A percentile compares a stretch with the other conserved stretches of the same genome.
These are phyloP conservation scores for Mesitornis unicolor DNA, from an alignment of 2,113 vertebrate genomes.

Conservation along the genomic window DNA sequence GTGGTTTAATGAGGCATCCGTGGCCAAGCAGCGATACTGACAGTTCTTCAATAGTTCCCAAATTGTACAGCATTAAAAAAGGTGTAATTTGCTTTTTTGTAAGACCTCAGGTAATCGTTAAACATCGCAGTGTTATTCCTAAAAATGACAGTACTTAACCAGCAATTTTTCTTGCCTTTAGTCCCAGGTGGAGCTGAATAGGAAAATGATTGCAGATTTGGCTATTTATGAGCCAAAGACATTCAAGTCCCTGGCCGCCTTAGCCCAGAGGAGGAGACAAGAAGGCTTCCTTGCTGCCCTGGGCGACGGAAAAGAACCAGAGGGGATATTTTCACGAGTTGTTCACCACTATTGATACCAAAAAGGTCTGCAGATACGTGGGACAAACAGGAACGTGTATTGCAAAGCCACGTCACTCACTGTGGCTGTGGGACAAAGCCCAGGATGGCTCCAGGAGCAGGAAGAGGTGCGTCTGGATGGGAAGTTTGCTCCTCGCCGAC, in stretches of 20 bases:
- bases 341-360: constrained; percentile 71
- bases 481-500: rapidly evolving
- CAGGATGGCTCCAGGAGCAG: neutral
- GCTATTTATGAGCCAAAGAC: constrained; percentile 91
- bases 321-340: constrained; percentile 88
- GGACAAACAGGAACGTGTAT: neutral
- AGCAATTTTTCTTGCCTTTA: neutral
- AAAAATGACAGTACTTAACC: neutral
- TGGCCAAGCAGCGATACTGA: neutral
- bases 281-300: constrained; percentile 87
- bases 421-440: neutral
- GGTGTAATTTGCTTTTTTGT: neutral
- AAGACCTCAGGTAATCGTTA: neutral
- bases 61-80: neutral
- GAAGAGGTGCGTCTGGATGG: rapidly evolving
- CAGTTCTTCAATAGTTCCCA: neutral
- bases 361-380: rapidly evolving
- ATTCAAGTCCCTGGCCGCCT: constrained; percentile 85
- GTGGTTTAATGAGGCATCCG: neutral
- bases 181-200: constrained; percentile 90
- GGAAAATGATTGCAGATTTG: constrained; percentile 85
- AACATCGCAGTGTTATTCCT: neutral
- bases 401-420: rapidly evolving
- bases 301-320: constrained; percentile 85
- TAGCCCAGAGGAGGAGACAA: constrained; percentile 83